These are phyloP conservation scores for Cliona cf. orientalis DNA, from an alignment of 37 sponge, comb jelly and placozoan species.

Conservation along the genomic window DNA sequence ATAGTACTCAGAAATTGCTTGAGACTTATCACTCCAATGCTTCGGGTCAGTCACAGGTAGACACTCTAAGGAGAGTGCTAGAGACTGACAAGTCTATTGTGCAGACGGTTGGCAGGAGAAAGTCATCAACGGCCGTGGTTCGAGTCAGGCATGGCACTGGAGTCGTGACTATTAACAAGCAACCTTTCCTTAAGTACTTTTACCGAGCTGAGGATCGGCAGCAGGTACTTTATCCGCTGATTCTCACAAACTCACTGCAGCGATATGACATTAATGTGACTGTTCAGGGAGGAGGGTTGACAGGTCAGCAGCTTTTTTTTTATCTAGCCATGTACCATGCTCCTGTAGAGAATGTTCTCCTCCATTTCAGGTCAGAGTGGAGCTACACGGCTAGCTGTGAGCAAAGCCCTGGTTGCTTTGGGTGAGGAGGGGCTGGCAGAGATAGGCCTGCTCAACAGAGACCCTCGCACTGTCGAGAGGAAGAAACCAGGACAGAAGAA, in stretches of 20 bases:
- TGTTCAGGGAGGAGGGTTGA: slow-evolving; percentile 74
- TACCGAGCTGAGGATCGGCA: slow-evolving; percentile 60
- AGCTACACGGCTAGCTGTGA: slow-evolving; percentile 80
- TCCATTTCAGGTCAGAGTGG: slow-evolving; percentile 87
- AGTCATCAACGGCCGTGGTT: slow-evolving; percentile 62
- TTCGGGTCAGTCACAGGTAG: too few species aligned
- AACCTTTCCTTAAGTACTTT: slow-evolving; percentile 57
- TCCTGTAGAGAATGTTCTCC: too few species aligned
- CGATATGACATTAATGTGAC: slow-evolving; percentile 38
- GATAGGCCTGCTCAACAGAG: slow-evolving; percentile 68
- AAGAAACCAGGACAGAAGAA: slow-evolving; percentile 94
- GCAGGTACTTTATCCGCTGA: slow-evolving; percentile 79
- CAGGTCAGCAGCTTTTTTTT: too few species aligned
- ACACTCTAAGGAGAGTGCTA: too few species aligned
- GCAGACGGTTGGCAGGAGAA: slow-evolving; percentile 65
- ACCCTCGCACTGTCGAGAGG: slow-evolving; percentile 77
- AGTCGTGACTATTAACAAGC: slow-evolving; percentile 45
- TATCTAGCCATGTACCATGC: too few species aligned
- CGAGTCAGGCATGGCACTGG: slow-evolving; percentile 58
- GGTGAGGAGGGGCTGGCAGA: slow-evolving; percentile 10
- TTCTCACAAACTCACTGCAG: slow-evolving; percentile 35
- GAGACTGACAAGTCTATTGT: too few species aligned
- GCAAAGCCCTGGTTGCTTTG: slow-evolving; percentile 64
- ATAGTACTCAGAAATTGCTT: too few species aligned
- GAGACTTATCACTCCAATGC: too few species aligned